Conservation (phyloP, 2,888 invertebrate genomes). For the Drosophila sordidula region DNA sequence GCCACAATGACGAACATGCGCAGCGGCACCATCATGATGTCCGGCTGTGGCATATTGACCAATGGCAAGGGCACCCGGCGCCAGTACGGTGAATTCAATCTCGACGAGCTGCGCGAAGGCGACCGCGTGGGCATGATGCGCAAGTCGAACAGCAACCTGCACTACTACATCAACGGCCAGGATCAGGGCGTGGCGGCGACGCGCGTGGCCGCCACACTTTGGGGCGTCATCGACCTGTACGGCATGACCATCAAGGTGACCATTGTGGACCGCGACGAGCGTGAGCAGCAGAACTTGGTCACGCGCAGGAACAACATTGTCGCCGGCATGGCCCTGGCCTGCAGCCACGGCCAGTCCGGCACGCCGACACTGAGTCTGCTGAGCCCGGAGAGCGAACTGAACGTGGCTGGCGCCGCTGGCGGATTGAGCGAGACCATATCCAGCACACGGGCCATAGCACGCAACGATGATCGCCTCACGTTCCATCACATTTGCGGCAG, state of each 20-base stretch:
- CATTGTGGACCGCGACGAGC: constrained; percentile 93
- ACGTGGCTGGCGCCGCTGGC: constrained; percentile 74
- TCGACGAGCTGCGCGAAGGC: constrained; percentile 96
- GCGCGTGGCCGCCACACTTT: constrained; percentile 91
- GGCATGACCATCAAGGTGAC: constrained; percentile 97
- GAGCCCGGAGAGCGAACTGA: constrained; percentile 84
- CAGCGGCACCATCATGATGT: constrained; percentile 97
- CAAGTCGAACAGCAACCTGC: constrained; percentile 92
- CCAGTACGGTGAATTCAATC: constrained; percentile 96
- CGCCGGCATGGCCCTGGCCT: constrained; percentile 54
- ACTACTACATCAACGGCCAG: constrained; percentile 96
- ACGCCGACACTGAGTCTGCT: constrained; percentile 83
- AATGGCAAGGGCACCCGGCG: constrained; percentile 97
- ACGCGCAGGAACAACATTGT: constrained; percentile 88
- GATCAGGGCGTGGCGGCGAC: constrained; percentile 96
- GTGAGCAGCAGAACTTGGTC: constrained; percentile 91
- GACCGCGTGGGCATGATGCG: constrained; percentile 97
- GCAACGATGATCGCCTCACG: constrained; percentile 90
- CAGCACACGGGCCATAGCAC: constrained; percentile 64
- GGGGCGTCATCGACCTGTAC: constrained; percentile 98
- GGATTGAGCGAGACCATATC: constrained; percentile 72
- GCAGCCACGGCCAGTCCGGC: constrained; percentile 56
- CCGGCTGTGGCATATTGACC: constrained; percentile 97
- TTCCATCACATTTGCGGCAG: constrained; percentile 97
- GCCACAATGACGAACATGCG: constrained; percentile 99